These are phyloP conservation scores for Thunnus albacares DNA, from an alignment of 2,797 vertebrate species.

Conservation along the genomic window DNA sequence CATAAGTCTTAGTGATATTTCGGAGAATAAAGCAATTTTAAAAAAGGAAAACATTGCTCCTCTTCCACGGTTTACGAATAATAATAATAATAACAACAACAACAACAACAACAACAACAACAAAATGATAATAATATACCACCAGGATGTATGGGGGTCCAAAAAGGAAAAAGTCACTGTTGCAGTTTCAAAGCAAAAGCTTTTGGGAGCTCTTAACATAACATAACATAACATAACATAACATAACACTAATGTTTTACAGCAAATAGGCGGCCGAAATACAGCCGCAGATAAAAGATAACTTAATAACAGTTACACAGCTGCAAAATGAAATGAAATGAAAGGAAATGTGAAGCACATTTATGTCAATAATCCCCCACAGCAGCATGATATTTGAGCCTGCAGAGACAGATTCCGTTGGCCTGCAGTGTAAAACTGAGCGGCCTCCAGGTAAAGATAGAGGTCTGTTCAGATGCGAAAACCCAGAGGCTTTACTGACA, in stretches of 20 bases:
- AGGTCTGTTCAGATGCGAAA: slow-evolving; percentile 21
- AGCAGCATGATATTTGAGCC: neutral
- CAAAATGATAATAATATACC: slow-evolving; percentile 3
- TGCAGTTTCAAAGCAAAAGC: slow-evolving; percentile 1
- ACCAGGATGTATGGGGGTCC: neutral
- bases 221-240: too few relatives aligned
- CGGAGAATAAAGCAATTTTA: neutral
- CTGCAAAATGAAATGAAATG: neutral
- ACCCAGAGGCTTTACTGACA: neutral
- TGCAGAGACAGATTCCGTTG: neutral
- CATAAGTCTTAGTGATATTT: slow-evolving; percentile 19
- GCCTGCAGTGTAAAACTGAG: neutral
- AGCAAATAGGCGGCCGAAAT: slow-evolving; percentile 5
- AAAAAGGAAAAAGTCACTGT: neutral
- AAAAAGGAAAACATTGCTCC: slow-evolving; percentile 12
- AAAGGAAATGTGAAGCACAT: slow-evolving; percentile 6
- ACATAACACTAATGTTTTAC: neutral
- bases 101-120: neutral
- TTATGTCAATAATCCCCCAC: neutral
- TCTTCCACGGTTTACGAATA: neutral
- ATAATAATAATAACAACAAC: neutral
- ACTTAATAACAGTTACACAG: neutral
- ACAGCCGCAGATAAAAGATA: neutral
- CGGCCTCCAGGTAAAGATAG: slow-evolving; percentile 29
- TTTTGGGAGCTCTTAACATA: neutral